Percentiles rank a stretch among this genome's conserved stretches.
Evolutionary conservation across 64 coral and sea anemone genomes (phyloP).

Genomic region (Dendronephthya gigantea): DNA sequence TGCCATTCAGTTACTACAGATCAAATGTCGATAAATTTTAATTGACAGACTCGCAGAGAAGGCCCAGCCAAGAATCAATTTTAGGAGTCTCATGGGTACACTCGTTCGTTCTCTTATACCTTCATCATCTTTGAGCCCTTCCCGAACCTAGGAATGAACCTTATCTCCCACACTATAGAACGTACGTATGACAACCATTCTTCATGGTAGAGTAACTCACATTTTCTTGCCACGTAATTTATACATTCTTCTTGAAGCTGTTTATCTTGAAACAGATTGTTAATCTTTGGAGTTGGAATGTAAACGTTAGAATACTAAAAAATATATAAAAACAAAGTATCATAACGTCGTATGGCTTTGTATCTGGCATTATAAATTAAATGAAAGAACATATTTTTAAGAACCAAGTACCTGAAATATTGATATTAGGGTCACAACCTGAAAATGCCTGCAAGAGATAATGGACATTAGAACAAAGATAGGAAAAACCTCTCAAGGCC

Average conservation of each 20-base stretch:
- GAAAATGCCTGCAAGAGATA: conserved; percentile 43
- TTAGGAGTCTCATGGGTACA: too few relatives aligned
- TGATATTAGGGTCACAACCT: conserved; percentile 73
- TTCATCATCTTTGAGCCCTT: too few relatives aligned
- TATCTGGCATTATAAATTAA: background rate
- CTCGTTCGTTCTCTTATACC: background rate
- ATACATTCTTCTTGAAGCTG: conserved; percentile 83
- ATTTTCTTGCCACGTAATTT: conserved; percentile 64
- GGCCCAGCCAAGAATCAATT: too few relatives aligned
- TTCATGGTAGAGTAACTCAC: too few relatives aligned
- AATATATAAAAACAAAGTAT: background rate
- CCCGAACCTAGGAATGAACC: too few relatives aligned
- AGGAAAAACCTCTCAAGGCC: too few relatives aligned
- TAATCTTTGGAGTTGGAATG: conserved; percentile 78
- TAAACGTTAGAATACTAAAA: conserved; percentile 88
- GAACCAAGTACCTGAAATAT: conserved; percentile 66
- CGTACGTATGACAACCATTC: too few relatives aligned
- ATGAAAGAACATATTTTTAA: background rate
- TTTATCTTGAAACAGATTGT: conserved; percentile 47
- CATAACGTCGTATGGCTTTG: background rate
- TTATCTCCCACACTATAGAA: too few relatives aligned
- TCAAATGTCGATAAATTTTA: too few relatives aligned
- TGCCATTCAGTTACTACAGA: too few relatives aligned
- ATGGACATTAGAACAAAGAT: background rate
- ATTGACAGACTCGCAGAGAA: too few relatives aligned